These are phyloP conservation scores for Cherax quadricarinatus DNA, from an alignment of 1,140 invertebrate genomes.

Conservation along the genomic window DNA sequence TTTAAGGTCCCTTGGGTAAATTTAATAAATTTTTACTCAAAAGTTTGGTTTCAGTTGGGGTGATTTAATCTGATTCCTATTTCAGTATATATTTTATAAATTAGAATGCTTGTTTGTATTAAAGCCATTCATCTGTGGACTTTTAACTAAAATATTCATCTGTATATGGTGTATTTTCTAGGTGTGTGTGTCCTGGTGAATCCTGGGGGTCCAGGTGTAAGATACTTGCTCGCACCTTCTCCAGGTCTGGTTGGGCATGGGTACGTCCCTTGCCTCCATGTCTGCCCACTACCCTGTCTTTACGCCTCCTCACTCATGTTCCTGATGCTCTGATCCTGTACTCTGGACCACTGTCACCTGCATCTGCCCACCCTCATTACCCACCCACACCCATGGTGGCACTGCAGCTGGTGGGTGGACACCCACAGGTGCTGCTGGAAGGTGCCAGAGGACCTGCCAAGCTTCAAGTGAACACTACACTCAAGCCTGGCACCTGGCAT, in stretches of 20 bases:
- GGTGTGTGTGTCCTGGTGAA: constrained; percentile 91
- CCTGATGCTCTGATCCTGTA: constrained; percentile 95
- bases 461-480: constrained; percentile 24
- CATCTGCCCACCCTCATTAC: constrained; percentile 6
- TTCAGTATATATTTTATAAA: too few relatives aligned
- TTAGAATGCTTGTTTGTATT: too few relatives aligned
- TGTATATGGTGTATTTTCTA: constrained; percentile 72
- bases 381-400: constrained; percentile 35
- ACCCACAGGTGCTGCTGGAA: constrained; percentile 42
- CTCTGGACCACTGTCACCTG: constrained; percentile 90
- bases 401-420: constrained; percentile 32
- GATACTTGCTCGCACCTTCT: constrained; percentile 94
- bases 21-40: too few relatives aligned
- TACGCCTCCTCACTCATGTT: constrained; percentile 95
- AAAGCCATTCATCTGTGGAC: too few relatives aligned
- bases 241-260: constrained; percentile 95
- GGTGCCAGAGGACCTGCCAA: constrained; percentile 35
- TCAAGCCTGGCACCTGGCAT: constrained; percentile 43
- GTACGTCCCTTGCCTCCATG: constrained; percentile 97
- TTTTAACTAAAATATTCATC: not conserved
- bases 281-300: constrained; percentile 93
- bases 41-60: too few relatives aligned
- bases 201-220: constrained; percentile 97
- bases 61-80: too few relatives aligned
- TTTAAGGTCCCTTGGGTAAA: too few relatives aligned